Conservation (phyloP, 2,888 invertebrate genomes). For the Nemurella pictetii region DNA sequence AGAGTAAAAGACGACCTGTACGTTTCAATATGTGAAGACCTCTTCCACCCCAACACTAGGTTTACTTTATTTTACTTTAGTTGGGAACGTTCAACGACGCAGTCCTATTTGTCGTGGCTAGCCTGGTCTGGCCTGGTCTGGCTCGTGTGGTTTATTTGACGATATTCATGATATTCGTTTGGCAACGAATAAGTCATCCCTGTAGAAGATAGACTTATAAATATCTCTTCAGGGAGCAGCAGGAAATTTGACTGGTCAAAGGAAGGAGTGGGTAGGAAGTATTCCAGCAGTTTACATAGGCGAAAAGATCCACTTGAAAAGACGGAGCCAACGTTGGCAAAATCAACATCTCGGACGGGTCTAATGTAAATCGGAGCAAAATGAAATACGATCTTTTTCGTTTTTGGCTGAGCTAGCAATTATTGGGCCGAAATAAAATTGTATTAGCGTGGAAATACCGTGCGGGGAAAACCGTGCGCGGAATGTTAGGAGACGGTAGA, state of each 20-base stretch:
- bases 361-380: background rate
- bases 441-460: no score
- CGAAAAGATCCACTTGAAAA: slow-evolving; percentile 12
- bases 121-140: background rate
- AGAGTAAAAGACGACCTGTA: background rate
- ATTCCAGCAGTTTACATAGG: slow-evolving; percentile 31
- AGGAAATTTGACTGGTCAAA: slow-evolving; percentile 37
- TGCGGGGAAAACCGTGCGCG: no score
- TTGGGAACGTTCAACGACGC: background rate
- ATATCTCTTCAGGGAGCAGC: slow-evolving; percentile 35
- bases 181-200: slow-evolving; percentile 29
- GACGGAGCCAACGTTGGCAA: background rate
- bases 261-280: slow-evolving; percentile 19
- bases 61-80: slow-evolving; percentile 14
- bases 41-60: background rate
- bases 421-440: no score
- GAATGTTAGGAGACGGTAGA: no score
- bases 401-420: no score
- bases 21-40: slow-evolving; percentile 25
- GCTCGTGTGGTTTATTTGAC: background rate
- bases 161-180: slow-evolving; percentile 36
- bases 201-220: slow-evolving; percentile 33
- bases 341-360: slow-evolving; percentile 2
- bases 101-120: slow-evolving; percentile 2
- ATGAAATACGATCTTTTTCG: background rate